Evolutionary conservation across 2,888 invertebrate genomes (phyloP), one percentile per base, ranked within the genome.

Genomic region (Drosophila prolongata): DNA sequence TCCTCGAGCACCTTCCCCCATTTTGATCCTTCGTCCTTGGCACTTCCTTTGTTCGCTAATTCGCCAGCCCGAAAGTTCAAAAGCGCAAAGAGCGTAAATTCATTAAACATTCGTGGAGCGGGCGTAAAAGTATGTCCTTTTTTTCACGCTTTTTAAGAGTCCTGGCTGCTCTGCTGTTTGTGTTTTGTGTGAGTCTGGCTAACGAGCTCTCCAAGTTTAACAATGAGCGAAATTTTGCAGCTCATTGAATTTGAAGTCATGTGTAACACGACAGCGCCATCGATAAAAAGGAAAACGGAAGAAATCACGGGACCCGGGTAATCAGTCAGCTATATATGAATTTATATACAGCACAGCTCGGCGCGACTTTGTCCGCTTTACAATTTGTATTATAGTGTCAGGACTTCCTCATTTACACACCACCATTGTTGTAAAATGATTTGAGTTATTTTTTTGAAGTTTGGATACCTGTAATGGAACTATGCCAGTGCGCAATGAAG

Each of bases 181-280:
- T 38, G 40, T 47, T 14, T 46, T 42, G 27, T 60, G 65, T 57
- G 52, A 53, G 55, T 30, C 66, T 49, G 66, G 75, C 80, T 87
- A 84, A 84, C 87, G 82, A 85, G 87, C 85, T 86, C 62, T 77
- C 70, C 50, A 79, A 80, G 80, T 75, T 85, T 73, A 84, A 84
- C 85, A 84, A 84, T 87, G 84, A 82, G 85, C 80, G 82, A 87
- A 79, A 87, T 84, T 84, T 84, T 69, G 83, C 84, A 84, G 87
- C 84, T 84, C 84, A 84, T 84, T 84, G 84, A 84, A 85, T 84
- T 87, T 87, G 84, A 85, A 84, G 87, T 87, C 84, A 87, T 87
- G 84, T 87, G 87, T 75, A 78, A 80, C 78, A 37, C 57, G 67
- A 66, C 66, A 66, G 55, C 50, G 61, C 50, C 47, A 44, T 40